These are phyloP conservation scores for Hirtodrosophila cameraria DNA, from an alignment of 2,888 invertebrate genomes.

Conservation along the genomic window DNA sequence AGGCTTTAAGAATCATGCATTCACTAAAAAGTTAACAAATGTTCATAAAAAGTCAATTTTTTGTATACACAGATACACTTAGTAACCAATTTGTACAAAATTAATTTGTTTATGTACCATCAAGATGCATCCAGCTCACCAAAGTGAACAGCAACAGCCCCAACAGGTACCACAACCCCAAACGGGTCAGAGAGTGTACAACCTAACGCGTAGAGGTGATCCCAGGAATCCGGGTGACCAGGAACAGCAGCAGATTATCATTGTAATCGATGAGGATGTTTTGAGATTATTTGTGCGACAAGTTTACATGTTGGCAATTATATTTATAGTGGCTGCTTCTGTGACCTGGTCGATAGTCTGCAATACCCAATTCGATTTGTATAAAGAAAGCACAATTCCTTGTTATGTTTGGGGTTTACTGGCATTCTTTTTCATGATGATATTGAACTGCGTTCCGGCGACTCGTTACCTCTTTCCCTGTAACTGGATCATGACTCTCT, in stretches of 20 bases:
- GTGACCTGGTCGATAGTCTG: slow-evolving; percentile 21
- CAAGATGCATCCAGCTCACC: too few species aligned
- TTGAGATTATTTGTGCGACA: slow-evolving; percentile 9
- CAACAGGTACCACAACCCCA: too few species aligned
- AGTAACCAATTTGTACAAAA: too few species aligned
- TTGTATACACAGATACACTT: too few species aligned
- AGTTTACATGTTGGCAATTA: slow-evolving; percentile 11
- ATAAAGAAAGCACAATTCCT: slow-evolving; percentile 10
- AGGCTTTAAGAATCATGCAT: too few species aligned
- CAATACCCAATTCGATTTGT: not conserved
- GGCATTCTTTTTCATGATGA: slow-evolving; percentile 6
- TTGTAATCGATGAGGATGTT: slow-evolving; percentile 1
- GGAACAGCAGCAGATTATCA: not conserved
- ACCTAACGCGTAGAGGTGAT: too few species aligned
- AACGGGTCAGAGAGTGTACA: too few species aligned
- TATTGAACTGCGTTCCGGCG: slow-evolving; percentile 17
- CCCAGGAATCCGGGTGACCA: too few species aligned
- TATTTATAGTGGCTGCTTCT: slow-evolving; percentile 8
- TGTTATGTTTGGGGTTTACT: slow-evolving; percentile 16
- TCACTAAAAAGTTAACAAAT: too few species aligned
- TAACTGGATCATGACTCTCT: slow-evolving; percentile 13
- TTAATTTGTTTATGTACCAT: too few species aligned
- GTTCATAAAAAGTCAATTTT: too few species aligned
- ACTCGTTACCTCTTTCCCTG: not conserved
- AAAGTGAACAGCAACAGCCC: too few species aligned